Evolutionary conservation across 2,113 vertebrate species (phyloP), one percentile per base, ranked within the genome.

Genomic region (Hypanus sabinus): DNA sequence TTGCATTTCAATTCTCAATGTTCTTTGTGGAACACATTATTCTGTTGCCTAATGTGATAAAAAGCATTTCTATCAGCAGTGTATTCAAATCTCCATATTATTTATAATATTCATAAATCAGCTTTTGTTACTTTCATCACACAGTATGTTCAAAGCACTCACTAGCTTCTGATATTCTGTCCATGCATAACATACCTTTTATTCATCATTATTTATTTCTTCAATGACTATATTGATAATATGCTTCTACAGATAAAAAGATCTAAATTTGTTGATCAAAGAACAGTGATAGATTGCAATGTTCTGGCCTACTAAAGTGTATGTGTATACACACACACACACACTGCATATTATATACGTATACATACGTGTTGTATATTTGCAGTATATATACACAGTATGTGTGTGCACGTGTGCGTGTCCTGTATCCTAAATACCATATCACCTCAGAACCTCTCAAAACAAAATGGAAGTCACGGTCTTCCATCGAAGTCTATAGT

Each of bases 211-310:
- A 46, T 46, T 94, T 94, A 16, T 95, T 95, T 96, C 95, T 96
- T 96, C 94, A 95, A 94, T 95, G 95, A 62, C 94, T 65, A 90
- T 94, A 96, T 95, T 8, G 95, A 94, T 95, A 96, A 95, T 94
- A 96, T 94, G 80, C 75, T 94, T 96, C 95, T 94, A 95, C 96
- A 95, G 94, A 94, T 90, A 95, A 95, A 96, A 93, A 94, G 93
- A 95, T 96, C 96, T 96, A 95, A 95, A 94, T 95, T 80, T 94
- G 95, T 96, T 96, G 95, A 94, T 71, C 94, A 94, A 90, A 94
- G 94, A 88, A 94, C 30, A 94, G 79, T 94, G 96, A 95, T 96
- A 46, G 2, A 96, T 93, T 95, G 95, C 94, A 95, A 95, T 94
- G 68, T 62, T 91, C 95, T 94, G 96, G 94, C 71, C 94, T 94